Base-by-base conservation (phyloP, 92 coral and sea anemone genomes). In the Metridium senile region DNA sequence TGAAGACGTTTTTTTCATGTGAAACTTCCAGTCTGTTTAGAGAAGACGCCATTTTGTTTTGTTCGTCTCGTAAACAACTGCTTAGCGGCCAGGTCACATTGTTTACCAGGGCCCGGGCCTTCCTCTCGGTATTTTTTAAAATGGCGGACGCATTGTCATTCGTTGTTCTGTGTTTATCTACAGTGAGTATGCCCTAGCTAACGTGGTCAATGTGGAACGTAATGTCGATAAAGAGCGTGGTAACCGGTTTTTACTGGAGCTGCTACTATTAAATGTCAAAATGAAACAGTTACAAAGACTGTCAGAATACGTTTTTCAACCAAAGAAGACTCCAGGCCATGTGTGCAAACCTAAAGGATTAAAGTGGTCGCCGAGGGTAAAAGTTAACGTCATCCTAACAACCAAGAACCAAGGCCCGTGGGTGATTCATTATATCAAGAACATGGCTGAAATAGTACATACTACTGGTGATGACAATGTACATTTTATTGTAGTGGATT, bases 351-450 rank as follows among this genome's bases (percentile, higher is more conserved):
- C 90, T 39, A 67, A 43, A 0, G 80, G 78, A 25, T 69, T 85
- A 65, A 31, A 81, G 4, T 89, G 94, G 94, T 33, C 62, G 11
- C 82, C 89, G 9, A 77, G 77, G 49, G 90, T 68, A 20, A 78
- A 79, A 39, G 76, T 93, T 0, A 89, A 93, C 47, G 86, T 87
- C 18, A 81, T 93, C 23, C 18, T 93, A 39, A 89, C 93, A 22
- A 89, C 86, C 9, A 93, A 89, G 62, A 82, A 66, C 84, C 97
- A 93, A 58, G 97, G 97, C 9, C 76, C 68, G 32, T 93, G 97
- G 97, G 74, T 88, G n/a, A 89, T 82, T 17, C 84, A 89, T 71
- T 93, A 89, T 58, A 65, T 93, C 33, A 66, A 81, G 54, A 89
- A 84, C 52, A 76, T 93, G 66, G 79, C 89, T 71, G 70, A 79